phyloP scores from a whole-genome alignment of 2,888 invertebrate species.

The Aphidius colemani region DNA sequence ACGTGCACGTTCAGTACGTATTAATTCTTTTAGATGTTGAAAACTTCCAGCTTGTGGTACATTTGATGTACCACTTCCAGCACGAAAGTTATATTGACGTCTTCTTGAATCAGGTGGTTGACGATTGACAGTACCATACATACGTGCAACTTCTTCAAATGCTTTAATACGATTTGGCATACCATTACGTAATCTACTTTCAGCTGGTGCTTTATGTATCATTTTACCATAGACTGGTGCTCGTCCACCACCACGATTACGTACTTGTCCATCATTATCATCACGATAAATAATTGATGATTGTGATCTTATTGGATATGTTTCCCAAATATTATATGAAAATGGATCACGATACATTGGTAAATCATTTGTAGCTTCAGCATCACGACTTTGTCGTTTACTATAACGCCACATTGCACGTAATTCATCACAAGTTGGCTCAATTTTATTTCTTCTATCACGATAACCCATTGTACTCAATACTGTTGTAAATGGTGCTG shows the following conservation, averaged over 20 bases:
- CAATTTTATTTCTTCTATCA: slow-evolving; percentile 61
- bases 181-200: slow-evolving; percentile 54
- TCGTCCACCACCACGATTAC: slow-evolving; percentile 48
- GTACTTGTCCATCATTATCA: slow-evolving; percentile 35
- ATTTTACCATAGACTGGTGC: slow-evolving; percentile 74
- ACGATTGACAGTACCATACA: slow-evolving; percentile 62
- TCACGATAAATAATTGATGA: slow-evolving; percentile 40
- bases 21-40: slow-evolving; percentile 79
- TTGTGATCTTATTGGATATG: slow-evolving; percentile 60
- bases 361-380: slow-evolving; percentile 86
- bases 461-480: slow-evolving; percentile 39
- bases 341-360: slow-evolving; percentile 83
- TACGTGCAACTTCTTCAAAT: slow-evolving; percentile 63
- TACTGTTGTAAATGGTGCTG: slow-evolving; percentile 30
- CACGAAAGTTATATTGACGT: slow-evolving; percentile 45
- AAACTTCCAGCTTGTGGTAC: slow-evolving; percentile 64
- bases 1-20: slow-evolving; percentile 76
- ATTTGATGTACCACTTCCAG: slow-evolving; percentile 40
- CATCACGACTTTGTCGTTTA: slow-evolving; percentile 83
- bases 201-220: slow-evolving; percentile 72
- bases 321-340: slow-evolving; percentile 81
- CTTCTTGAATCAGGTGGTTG: slow-evolving; percentile 63
- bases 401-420: slow-evolving; percentile 93
- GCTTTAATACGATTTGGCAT: slow-evolving; percentile 60
- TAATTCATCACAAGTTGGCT: slow-evolving; percentile 85